Evolutionary conservation across 2,113 vertebrate species (phyloP).

Genomic region (Syngnathoides biaculeatus): DNA sequence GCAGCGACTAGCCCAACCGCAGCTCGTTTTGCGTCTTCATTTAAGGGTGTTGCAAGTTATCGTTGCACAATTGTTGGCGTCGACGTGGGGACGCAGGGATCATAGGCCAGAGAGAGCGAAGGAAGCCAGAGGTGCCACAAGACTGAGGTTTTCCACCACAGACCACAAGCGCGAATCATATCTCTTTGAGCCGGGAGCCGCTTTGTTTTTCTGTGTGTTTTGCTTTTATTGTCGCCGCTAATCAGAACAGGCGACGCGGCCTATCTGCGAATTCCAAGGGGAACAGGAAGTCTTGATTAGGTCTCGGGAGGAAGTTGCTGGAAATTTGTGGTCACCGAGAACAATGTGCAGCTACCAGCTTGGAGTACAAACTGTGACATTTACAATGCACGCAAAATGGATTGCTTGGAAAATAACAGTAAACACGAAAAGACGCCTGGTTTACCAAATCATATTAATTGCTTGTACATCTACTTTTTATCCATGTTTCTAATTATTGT

Average conservation of each 20-base stretch:
- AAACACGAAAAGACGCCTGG: neutral
- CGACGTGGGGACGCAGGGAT: neutral
- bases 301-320: conserved; percentile 57
- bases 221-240: conserved; percentile 50
- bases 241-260: conserved; percentile 46
- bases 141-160: neutral
- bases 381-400: neutral
- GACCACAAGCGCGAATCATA: neutral
- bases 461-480: neutral
- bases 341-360: conserved; percentile 29
- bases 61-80: neutral
- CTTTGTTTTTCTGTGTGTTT: neutral
- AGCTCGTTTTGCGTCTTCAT: too few species aligned
- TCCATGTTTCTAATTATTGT: neutral
- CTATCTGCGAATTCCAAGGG: conserved; percentile 59
- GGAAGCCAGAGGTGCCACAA: conserved; percentile 8
- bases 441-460: neutral
- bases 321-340: conserved; percentile 52
- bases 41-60: neutral
- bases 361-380: conserved; percentile 22
- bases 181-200: neutral
- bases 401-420: neutral
- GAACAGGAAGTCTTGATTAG: conserved; percentile 66
- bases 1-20: neutral
- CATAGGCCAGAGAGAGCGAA: neutral